Base-by-base conservation (phyloP, 2,797 vertebrate genomes). In the Buceros bicornis region DNA sequence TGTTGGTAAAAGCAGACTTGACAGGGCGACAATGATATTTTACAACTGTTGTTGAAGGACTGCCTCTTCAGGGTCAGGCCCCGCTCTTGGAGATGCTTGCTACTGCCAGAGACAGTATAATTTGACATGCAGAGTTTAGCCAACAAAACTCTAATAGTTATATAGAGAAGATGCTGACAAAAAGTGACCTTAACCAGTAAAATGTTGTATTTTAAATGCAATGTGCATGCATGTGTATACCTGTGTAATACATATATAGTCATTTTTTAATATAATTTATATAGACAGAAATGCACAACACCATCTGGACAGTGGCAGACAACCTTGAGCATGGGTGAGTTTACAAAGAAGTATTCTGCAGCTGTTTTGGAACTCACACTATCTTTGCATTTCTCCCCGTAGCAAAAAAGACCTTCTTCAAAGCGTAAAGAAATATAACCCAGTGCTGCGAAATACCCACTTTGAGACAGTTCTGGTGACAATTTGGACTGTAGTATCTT, bases 1-100 rank as follows among this genome's bases (percentile, higher is more conserved):
- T 25, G 17, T 10, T 79, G 80, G 73, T 60, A 65, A 92, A 76
- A 71, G 67, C 51, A 87, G 71, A 92, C 74, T 85, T 94, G 87
- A 82, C 56, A 87, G 42, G 64, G 86, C 66, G 91, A 42, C 0
- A 0, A 42, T 54, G 90, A 84, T 80, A 89, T 92, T 85, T 73
- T 53, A 70, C 83, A 90, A 90, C 71, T 71, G 48, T 0, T 85
- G 67, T 53, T 80, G 88, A 93, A 95, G 71, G 71, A 61, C 64
- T 67, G 80, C 14, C 72, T 85, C 45, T 10, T 73, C 57, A 71
- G 90, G 83, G 81, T 89, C 88, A 93, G 33, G 83, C 42, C 45
- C 57, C 83, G 65, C 77, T 82, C 94, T 74, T 89, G 62, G 71
- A 95, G 78, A 71, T 65, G 50, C 51, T 73, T 51, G 67, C 82